Evolutionary conservation across 2,113 vertebrate genomes (phyloP).

Genomic region (Xenopus borealis): DNA sequence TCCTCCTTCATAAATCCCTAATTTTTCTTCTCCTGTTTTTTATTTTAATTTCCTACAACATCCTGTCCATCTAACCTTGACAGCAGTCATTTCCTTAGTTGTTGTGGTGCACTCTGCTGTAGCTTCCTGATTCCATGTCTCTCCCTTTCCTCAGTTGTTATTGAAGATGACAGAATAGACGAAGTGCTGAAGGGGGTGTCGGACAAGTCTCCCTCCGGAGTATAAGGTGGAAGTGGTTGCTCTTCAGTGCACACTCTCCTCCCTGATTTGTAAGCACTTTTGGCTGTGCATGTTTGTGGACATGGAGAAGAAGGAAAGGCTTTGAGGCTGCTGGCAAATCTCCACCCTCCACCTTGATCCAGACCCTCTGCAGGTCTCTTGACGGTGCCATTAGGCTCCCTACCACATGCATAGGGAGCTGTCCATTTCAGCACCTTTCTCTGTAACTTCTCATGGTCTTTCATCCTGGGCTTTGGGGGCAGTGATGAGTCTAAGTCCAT

Average conservation of each 20-base stretch:
- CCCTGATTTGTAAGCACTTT: slow-evolving; percentile 84
- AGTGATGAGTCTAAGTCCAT: slow-evolving; percentile 17
- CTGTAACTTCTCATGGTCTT: slow-evolving; percentile 30
- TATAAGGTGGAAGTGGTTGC: slow-evolving; percentile 69
- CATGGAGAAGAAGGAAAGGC: slow-evolving; percentile 67
- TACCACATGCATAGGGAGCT: slow-evolving; percentile 60
- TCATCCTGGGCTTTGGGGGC: slow-evolving; percentile 36
- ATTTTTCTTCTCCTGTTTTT: too few relatives aligned
- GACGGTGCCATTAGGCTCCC: slow-evolving; percentile 35
- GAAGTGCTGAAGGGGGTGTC: slow-evolving; percentile 97
- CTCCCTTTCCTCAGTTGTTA: slow-evolving; percentile 83
- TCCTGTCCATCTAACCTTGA: too few relatives aligned
- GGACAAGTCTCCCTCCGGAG: slow-evolving; percentile 93
- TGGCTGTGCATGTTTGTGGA: slow-evolving; percentile 82
- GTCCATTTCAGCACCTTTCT: slow-evolving; percentile 68
- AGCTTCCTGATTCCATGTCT: slow-evolving; percentile 21
- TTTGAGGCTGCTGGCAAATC: slow-evolving; percentile 81
- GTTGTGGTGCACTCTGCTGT: neutral
- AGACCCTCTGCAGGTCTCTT: slow-evolving; percentile 55
- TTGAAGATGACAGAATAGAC: slow-evolving; percentile 98
- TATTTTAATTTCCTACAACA: too few relatives aligned
- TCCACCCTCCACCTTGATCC: slow-evolving; percentile 75
- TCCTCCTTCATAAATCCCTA: too few relatives aligned
- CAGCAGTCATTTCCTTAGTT: too few relatives aligned
- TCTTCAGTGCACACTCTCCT: slow-evolving; percentile 75